Percentiles rank a stretch among this genome's conserved stretches.
Evolutionary conservation across 2,797 vertebrate species (phyloP).

Genomic region (Xiphophorus birchmanni): DNA sequence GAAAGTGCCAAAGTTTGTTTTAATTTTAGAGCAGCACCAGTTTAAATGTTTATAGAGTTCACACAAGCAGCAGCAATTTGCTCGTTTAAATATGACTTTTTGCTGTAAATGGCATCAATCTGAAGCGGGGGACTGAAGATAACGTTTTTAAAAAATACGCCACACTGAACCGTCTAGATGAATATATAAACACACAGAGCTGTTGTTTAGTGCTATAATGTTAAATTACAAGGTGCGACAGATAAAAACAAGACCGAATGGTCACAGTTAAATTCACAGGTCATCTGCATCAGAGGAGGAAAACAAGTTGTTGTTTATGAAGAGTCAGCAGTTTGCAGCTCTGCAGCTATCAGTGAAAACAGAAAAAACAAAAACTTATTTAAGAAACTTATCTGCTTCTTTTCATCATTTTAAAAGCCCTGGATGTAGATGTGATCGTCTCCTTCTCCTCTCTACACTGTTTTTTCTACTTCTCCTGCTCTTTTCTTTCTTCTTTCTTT

Average conservation of each 20-base stretch:
- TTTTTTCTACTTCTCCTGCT: conserved; percentile 5
- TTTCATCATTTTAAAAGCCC: conserved; percentile 30
- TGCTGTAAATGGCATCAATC: not conserved
- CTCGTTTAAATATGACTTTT: not conserved
- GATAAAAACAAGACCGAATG: not conserved
- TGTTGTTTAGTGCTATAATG: not conserved
- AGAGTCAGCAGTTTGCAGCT: conserved; percentile 9
- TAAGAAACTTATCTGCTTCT: conserved; percentile 17
- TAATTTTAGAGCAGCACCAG: conserved; percentile 2
- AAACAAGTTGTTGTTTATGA: conserved; percentile 1
- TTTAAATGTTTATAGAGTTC: not conserved
- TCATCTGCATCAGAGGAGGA: not conserved
- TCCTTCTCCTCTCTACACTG: conserved; percentile 16
- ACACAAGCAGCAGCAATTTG: not conserved
- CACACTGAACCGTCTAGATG: not conserved
- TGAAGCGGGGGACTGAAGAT: not conserved
- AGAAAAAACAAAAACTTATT: conserved; percentile 35
- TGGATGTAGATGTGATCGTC: conserved; percentile 28
- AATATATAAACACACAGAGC: not conserved
- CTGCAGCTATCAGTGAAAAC: conserved; percentile 22
- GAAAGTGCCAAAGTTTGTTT: not conserved
- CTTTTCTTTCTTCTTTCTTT: too few relatives aligned
- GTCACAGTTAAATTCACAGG: not conserved
- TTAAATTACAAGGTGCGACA: not conserved
- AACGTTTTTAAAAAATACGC: not conserved